Percentiles rank a stretch among this genome's conserved stretches.
Conservation (phyloP, 2,888 invertebrate species). For the Nesidiocoris tenuis region DNA sequence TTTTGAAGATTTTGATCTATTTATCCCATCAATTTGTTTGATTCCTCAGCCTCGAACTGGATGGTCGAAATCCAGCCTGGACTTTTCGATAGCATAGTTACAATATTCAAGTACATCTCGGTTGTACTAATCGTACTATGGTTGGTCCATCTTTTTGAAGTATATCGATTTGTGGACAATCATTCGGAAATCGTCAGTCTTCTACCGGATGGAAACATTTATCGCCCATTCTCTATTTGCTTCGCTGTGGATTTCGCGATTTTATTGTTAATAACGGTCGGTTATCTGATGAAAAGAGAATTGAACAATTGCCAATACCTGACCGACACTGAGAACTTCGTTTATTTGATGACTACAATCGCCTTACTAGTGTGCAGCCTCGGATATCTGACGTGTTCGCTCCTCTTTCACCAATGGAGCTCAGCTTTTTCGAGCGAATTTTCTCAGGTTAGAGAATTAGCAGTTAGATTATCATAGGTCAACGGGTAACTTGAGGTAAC, state of each 20-base stretch:
- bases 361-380: not conserved
- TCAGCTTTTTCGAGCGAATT: not conserved
- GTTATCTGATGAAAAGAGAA: constrained; percentile 7
- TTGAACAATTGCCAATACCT: constrained; percentile 10
- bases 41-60: no score
- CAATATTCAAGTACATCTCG: not conserved
- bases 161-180: not conserved
- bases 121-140: not conserved
- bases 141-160: not conserved
- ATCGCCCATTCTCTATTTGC: not conserved
- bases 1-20: no score
- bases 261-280: not conserved
- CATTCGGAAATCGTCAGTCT: constrained; percentile 13
- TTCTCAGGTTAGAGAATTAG: not conserved
- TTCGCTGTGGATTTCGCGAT: not conserved
- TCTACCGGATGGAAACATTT: not conserved
- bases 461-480: no score
- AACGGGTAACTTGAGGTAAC: no score
- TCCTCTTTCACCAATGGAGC: not conserved
- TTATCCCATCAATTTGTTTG: no score
- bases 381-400: not conserved
- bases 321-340: not conserved
- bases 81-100: not conserved
- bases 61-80: constrained; percentile 2
- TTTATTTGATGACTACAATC: not conserved